These are phyloP conservation scores for Bufo gargarizans DNA, from an alignment of 2,113 vertebrate genomes.

Conservation along the genomic window DNA sequence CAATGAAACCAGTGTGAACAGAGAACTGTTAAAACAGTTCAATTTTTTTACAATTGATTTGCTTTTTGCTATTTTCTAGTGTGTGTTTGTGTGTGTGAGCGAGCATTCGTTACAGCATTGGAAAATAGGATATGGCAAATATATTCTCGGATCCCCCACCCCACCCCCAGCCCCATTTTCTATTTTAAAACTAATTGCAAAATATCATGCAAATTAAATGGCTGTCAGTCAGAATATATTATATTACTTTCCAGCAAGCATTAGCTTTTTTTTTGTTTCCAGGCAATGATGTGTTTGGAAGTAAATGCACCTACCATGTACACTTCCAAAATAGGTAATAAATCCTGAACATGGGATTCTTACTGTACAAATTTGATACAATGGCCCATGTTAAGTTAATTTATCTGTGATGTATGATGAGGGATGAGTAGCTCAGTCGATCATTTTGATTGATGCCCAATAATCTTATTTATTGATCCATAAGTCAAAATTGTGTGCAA, in stretches of 20 bases:
- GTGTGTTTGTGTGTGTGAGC: too few relatives aligned
- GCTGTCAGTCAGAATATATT: neutral
- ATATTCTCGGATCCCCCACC: neutral
- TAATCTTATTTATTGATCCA: neutral
- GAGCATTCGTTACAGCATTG: neutral
- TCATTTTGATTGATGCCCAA: neutral
- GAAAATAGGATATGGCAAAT: neutral
- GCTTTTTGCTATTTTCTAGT: too few relatives aligned
- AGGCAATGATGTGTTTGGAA: constrained; percentile 8
- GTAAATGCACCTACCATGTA: neutral
- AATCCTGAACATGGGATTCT: neutral
- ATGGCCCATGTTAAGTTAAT: neutral
- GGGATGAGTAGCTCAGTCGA: neutral
- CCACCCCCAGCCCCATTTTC: neutral
- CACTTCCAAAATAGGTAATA: constrained; percentile 16
- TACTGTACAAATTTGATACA: neutral
- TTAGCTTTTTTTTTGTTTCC: neutral
- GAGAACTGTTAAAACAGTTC: too few relatives aligned
- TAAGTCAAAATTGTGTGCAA: neutral
- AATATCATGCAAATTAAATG: constrained; percentile 5
- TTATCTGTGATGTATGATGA: neutral
- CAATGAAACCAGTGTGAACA: too few relatives aligned
- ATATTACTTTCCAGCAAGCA: neutral
- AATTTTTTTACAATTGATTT: too few relatives aligned
- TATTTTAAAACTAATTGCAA: neutral